These are phyloP conservation scores for Apoda limacodes DNA, from an alignment of 2,888 invertebrate genomes.

Conservation along the genomic window DNA sequence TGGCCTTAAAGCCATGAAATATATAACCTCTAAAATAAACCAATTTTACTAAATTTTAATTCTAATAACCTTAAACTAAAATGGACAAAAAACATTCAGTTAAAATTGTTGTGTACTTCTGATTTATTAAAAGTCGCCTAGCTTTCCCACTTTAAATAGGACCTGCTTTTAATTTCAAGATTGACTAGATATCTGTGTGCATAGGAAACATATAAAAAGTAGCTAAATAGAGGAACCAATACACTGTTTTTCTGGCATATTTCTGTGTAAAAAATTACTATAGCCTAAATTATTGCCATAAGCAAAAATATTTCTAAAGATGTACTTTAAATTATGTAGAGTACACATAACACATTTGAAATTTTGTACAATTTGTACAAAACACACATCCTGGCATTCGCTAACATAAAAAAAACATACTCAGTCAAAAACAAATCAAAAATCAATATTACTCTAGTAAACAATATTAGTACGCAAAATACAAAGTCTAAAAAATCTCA, in stretches of 20 bases:
- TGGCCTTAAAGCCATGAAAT: constrained; percentile 45
- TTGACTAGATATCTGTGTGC: constrained; percentile 70
- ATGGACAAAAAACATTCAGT: constrained; percentile 51
- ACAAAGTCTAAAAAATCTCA: constrained; percentile 33
- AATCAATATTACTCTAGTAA: background rate
- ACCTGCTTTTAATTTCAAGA: constrained; percentile 63
- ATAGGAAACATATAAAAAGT: constrained; percentile 64
- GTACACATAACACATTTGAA: constrained; percentile 52
- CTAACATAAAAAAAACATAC: constrained; percentile 38
- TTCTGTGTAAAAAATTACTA: constrained; percentile 45
- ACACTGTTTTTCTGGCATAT: constrained; percentile 60
- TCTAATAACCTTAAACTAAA: constrained; percentile 42
- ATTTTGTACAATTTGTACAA: constrained; percentile 64
- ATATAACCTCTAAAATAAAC: constrained; percentile 36
- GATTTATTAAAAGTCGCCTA: constrained; percentile 44
- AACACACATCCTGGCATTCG: constrained; percentile 35
- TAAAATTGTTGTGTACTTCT: constrained; percentile 49
- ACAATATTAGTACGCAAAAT: constrained; percentile 20
- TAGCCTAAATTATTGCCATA: constrained; percentile 53
- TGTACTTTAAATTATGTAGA: constrained; percentile 61
- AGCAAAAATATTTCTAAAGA: constrained; percentile 53
- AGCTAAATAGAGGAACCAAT: constrained; percentile 66
- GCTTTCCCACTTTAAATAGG: constrained; percentile 44
- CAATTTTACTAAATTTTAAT: constrained; percentile 46
- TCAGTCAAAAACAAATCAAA: constrained; percentile 38